A percentile compares a stretch with the other conserved stretches of the same genome.
These are phyloP conservation scores for Ormia ochracea DNA, from an alignment of 2,888 invertebrate genomes.

Conservation along the genomic window DNA sequence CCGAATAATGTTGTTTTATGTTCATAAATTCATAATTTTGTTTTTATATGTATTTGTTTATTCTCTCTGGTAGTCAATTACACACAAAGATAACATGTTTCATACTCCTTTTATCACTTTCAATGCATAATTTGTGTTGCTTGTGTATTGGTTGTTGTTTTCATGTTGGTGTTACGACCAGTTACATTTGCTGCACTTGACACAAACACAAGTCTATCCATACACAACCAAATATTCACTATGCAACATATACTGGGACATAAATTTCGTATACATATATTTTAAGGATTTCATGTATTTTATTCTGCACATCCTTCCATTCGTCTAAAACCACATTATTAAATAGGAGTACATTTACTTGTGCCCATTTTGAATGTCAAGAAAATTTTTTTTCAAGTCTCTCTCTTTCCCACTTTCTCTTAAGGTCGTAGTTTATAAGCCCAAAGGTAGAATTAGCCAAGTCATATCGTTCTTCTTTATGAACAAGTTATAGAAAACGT, in stretches of 20 bases:
- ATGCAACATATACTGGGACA: neutral
- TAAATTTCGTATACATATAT: too few relatives aligned
- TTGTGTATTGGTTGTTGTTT: conserved; percentile 2
- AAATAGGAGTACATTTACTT: neutral
- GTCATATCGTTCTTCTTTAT: too few relatives aligned
- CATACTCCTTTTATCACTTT: neutral
- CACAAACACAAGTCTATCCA: conserved; percentile 15
- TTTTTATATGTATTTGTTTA: neutral
- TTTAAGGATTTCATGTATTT: neutral
- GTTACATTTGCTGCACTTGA: conserved; percentile 28
- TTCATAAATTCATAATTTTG: conserved; percentile 24
- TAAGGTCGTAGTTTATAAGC: neutral
- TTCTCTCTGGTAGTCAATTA: conserved; percentile 9
- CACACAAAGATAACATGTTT: conserved; percentile 3
- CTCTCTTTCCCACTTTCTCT: neutral
- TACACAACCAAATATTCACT: neutral
- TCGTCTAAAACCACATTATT: neutral
- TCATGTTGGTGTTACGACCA: conserved; percentile 44
- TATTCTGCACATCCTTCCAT: neutral
- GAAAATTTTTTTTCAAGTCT: neutral
- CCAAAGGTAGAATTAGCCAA: too few relatives aligned
- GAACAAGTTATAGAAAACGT: too few relatives aligned
- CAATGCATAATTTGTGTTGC: neutral
- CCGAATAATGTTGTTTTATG: conserved; percentile 38
- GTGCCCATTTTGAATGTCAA: neutral